These are phyloP conservation scores for Formica selysi DNA, from an alignment of 1,140 invertebrate genomes.

Conservation along the genomic window DNA sequence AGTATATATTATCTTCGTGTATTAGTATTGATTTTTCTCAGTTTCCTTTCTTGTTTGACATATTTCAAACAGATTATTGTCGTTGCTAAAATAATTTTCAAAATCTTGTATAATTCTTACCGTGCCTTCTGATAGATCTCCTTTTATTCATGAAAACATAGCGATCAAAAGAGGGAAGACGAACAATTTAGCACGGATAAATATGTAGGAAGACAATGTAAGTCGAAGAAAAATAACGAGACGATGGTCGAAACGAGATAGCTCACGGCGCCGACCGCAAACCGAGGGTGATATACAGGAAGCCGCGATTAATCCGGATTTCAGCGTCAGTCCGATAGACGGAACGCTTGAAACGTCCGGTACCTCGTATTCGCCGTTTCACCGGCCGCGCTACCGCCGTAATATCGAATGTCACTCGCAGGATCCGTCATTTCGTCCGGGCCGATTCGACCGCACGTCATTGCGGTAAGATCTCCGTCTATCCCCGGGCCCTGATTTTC, in stretches of 20 bases:
- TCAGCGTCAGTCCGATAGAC: slow-evolving; percentile 75
- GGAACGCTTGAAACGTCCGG: slow-evolving; percentile 74
- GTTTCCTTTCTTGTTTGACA: background rate
- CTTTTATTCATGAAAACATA: background rate
- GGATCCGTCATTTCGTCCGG: slow-evolving; percentile 86
- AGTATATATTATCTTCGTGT: background rate
- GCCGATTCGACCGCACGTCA: slow-evolving; percentile 86
- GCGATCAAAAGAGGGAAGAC: background rate
- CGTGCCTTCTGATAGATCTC: background rate
- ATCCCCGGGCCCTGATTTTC: slow-evolving; percentile 83
- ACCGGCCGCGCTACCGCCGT: slow-evolving; percentile 82
- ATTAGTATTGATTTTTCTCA: background rate
- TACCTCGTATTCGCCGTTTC: slow-evolving; percentile 78
- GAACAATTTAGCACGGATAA: background rate
- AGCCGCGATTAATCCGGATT: slow-evolving; percentile 74
- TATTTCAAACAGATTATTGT: background rate
- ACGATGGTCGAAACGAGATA: slow-evolving; percentile 40
- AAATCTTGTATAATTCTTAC: background rate
- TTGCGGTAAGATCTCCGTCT: slow-evolving; percentile 86
- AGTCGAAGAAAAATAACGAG: slow-evolving; percentile 61
- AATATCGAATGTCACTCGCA: slow-evolving; percentile 86
- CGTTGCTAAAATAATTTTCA: background rate
- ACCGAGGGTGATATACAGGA: slow-evolving; percentile 62
- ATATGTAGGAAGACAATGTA: background rate
- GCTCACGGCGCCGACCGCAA: slow-evolving; percentile 48